Base-by-base conservation (phyloP, 2,888 invertebrate species). In the Herminia tarsipennalis region DNA sequence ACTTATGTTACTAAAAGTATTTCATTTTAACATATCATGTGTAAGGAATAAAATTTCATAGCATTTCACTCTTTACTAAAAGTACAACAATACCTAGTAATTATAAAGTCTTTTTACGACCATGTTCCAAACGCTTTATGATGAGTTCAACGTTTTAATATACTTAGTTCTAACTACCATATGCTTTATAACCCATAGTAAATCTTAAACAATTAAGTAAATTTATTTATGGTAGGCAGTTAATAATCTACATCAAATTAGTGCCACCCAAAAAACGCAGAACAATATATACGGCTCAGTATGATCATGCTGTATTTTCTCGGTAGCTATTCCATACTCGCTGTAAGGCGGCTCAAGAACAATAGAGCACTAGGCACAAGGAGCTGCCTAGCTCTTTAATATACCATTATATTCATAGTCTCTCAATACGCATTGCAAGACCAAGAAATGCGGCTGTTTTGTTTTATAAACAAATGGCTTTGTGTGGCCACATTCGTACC, bases 401-500 rank as follows among this genome's bases (percentile, higher is more conserved):
- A 74, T 69, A 72, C 72, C 72, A 78, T 76, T 79, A 79, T 80
- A 79, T 82, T 75, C 79, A 76, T 77, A 77, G 75, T 71, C 73
- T 73, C 70, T 72, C 70, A 73, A 75, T 78, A 73, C 66, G 62
- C 71, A 73, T 71, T 73, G 75, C 76, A 69, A 74, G 76, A 76
- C 71, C 73, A 74, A 76, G 81, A 72, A 78, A 76, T 71, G 73
- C 61, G 61, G 66, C 70, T 65, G 75, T 75, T 69, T 80, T 88
- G 86, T 89, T 90, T 88, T 86, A 84, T 85, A 89, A 90, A 89
- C 88, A 89, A 70, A 56, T 72, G 70, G 85, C 86, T 85, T 87
- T 88, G 85, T 88, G 73, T 64, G 51, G 70, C 70, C 63, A 73
- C 69, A 63, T 58, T 67, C 64, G 71, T 75, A 70, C 72, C 73